Evolutionary conservation across 2,113 vertebrate genomes (phyloP), one percentile per base, ranked within the genome.

Genomic region (Rhinichthys klamathensis): DNA sequence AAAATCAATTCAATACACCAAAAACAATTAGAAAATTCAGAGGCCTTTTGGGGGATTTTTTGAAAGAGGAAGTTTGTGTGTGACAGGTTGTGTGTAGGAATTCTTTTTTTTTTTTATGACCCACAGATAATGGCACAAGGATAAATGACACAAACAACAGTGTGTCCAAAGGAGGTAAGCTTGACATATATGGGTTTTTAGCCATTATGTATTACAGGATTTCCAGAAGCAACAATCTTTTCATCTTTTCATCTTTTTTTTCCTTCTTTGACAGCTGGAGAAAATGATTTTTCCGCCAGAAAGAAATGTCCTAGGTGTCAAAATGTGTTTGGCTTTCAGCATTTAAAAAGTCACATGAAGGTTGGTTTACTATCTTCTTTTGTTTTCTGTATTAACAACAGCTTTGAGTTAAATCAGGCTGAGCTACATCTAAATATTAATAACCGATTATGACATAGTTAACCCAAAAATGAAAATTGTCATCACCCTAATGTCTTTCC

Each of bases 301-400:
- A 95, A 92, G 89, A 96, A 96, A 83, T 99, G 98, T 92, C 95
- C 96, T 3, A 96, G 96, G 79, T 99, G 98, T 92, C 95, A 95
- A 88, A 95, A 96, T 92, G 95, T 97, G 84, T 97, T 99, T 88
- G 93, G 94, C 83, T 91, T 95, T 87, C 96, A 97, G 87, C 93
- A 94, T 56, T 91, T 98, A 84, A 97, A 95, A 92, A 94, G 91
- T 89, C 98, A 99, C 73, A 94, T 97, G 93, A 94, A 90, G 94
- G 98, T 99, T 93, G 94, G 93, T 88, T 56, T 30, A 13, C 16
- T 25, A 16, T 10, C 9, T 3, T 44, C 6, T 65, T 4, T 54
- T 63, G 72, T 74, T 44, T 49, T 3, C n/a, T 75, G 21, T 41
- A 5, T n/a, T 72, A 72, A 38, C 32, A 38, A 38, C 69, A 23